Base-by-base conservation (phyloP, 2,888 invertebrate species). In the Cosmia pyralina region DNA sequence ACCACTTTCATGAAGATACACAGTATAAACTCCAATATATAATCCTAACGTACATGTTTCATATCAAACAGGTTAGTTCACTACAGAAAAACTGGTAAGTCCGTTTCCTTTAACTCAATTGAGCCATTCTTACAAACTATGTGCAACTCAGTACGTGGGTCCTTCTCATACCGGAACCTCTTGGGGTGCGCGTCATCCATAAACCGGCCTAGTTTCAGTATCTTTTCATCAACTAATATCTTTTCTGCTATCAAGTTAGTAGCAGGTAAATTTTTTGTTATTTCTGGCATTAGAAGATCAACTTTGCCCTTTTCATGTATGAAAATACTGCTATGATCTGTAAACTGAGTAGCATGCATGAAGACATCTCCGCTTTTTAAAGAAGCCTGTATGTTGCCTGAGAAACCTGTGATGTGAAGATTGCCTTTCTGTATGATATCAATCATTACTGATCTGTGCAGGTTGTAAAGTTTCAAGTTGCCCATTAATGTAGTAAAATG, bases 51-150 rank as follows among this genome's bases (percentile, higher is more conserved):
- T 77, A 80, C 77, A 81, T 69, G 76, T 77, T 77, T 73, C 73
- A 80, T 70, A 81, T 62, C 62, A 77, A 77, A 76, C 59, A 55
- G 77, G 77, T 75, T 82, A 48, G 65, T 66, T 63, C 73, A 77
- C 89, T 93, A 94, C 75, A 94, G 64, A 73, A 92, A 86, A 87
- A 96, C 94, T n/a, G 96, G 94, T 86, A 91, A 72, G 80, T 92
- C 89, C 71, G 96, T 94, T 82, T 96, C 93, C 84, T 94, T 96
- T 70, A 96, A 90, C 77, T 94, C 94, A 89, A 96, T 96, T 52
- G 95, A 93, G 79, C 96, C 96, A 92, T 96, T 96, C 88, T 94
- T 95, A 93, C 96, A 96, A 64, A 96, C 96, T 92, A 96, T 93
- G 71, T 96, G 93, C 79, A 96, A 90, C 83, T 96, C 96, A 86